Evolutionary conservation across 2,888 invertebrate species (phyloP), one percentile per base, ranked within the genome.

Genomic region (Apamea monoglypha): DNA sequence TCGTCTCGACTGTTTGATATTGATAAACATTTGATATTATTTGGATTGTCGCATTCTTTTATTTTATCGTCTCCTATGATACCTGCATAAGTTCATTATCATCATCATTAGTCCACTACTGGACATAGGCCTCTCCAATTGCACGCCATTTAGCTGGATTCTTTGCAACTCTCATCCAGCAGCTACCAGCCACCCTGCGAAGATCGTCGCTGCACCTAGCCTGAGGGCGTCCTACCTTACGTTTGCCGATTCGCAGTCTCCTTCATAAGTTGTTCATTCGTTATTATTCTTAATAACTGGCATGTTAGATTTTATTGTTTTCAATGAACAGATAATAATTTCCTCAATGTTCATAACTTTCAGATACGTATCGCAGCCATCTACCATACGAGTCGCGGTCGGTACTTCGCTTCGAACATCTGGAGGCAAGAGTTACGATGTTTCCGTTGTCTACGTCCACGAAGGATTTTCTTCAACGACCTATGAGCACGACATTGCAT

Each of bases 401-500:
- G 96, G 96, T 2, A 95, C 95, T 25, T 87, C 93, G 1, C 90
- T 78, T 53, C 93, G 96, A 14, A 82, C 90, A 18, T 88, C 93
- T 25, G 96, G 96, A 12, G 97, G 97, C 4, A 92, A 88, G 59
- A 81, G 89, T 2, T 94, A 95, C 76, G 92, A 93, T 0, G 86
- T 96, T 25, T 90, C 91, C 2, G 85, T 82, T 53, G 75, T 96
- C 3, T 87, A 92, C 14, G n/a, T 91, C 1, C 96, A 97, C 59
- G 92, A 94, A 61, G 63, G 74, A 0, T 97, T 95, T 85, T 92
- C 92, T n/a, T 6, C 88, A 2, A 63, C 76, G 0, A 94, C 94
- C 1, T 85, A 96, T 67, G 92, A 93, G 75, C 92, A 96, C 81
- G 97, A 97, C 77, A 95, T 97, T 59, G 95, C 95, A 1, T 74